Evolutionary conservation across 2,113 vertebrate genomes (phyloP).

Genomic region (human (Homo sapiens)): GRCh38 chr6:46293001-46293500

Average conservation of each 20-base stretch:
- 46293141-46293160: too few relatives aligned
- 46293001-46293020: too few relatives aligned
- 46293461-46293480: neutral
- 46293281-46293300: neutral
- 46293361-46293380: neutral
- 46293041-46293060: too few relatives aligned
- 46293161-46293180: too few relatives aligned
- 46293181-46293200: too few relatives aligned
- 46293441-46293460: neutral
- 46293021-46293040: too few relatives aligned
- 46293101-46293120: too few relatives aligned
- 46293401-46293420: neutral
- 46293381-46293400: conserved; percentile 8
- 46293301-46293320: neutral
- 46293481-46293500: neutral
- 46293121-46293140: too few relatives aligned
- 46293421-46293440: neutral
- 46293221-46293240: too few relatives aligned
- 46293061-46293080: too few relatives aligned
- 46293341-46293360: neutral
- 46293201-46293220: too few relatives aligned
- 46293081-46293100: too few relatives aligned
- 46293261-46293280: neutral
- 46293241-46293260: neutral
- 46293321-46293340: neutral